These are phyloP conservation scores for Ephydatia muelleri DNA, from an alignment of 37 sponge, comb jelly and placozoan species.

Conservation along the genomic window DNA sequence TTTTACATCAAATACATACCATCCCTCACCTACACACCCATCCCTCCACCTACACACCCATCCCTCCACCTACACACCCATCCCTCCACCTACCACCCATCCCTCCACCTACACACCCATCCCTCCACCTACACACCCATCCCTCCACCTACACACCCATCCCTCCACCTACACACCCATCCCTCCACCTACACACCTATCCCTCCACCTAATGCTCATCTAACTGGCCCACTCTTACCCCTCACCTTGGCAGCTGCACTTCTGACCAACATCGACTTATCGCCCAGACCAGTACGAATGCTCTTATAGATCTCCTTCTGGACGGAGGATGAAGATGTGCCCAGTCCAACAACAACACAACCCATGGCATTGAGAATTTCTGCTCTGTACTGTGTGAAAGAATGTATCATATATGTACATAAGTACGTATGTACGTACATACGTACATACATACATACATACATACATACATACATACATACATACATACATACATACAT, in stretches of 20 bases:
- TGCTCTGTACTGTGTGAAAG: constrained; percentile 34
- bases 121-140: not conserved
- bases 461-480: not conserved
- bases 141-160: not conserved
- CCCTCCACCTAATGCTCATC: too few relatives aligned
- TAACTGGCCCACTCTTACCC: too few relatives aligned
- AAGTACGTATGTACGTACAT: not conserved
- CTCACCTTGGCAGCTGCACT: constrained; percentile 81
- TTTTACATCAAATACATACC: too few relatives aligned
- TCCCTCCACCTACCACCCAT: not conserved
- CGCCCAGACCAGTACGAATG: constrained; percentile 62
- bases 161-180: not conserved
- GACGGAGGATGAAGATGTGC: constrained; percentile 75
- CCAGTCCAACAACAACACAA: constrained; percentile 77
- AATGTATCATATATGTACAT: too few relatives aligned
- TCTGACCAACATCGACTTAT: constrained; percentile 71
- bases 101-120: not conserved
- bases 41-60: not conserved
- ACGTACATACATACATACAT: not conserved
- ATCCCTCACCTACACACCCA: too few relatives aligned
- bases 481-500: not conserved
- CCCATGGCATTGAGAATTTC: constrained; percentile 48
- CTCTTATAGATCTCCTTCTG: constrained; percentile 93
- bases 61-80: not conserved
- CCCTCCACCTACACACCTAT: too few relatives aligned